Percentiles rank a stretch among this genome's conserved stretches.
These are phyloP conservation scores for Tachycineta bicolor DNA, from an alignment of 2,113 vertebrate genomes.

Conservation along the genomic window DNA sequence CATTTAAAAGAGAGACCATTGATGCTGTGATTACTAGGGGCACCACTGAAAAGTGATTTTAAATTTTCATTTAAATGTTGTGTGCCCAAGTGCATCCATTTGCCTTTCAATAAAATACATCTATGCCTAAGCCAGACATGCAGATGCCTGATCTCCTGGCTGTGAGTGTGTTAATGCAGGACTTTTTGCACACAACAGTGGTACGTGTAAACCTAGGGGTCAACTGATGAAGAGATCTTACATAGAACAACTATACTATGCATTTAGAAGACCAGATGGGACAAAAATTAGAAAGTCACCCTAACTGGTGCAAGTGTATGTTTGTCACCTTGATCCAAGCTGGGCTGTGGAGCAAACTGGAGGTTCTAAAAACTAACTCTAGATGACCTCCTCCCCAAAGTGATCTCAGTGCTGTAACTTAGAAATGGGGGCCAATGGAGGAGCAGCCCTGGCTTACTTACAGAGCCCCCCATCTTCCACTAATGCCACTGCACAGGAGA, in stretches of 20 bases:
- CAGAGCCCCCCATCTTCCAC: not conserved
- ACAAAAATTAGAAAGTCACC: not conserved
- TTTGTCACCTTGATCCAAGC: not conserved
- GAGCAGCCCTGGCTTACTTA: not conserved
- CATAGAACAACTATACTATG: not conserved
- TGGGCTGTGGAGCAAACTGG: not conserved
- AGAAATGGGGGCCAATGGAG: not conserved
- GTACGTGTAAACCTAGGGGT: not conserved
- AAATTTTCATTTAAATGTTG: not conserved
- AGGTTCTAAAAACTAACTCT: not conserved
- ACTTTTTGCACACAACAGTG: not conserved
- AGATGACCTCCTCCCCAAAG: not conserved
- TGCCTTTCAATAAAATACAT: not conserved
- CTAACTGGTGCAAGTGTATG: not conserved
- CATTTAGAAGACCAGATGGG: not conserved
- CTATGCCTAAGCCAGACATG: not conserved
- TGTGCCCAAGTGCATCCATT: not conserved
- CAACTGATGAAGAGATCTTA: not conserved
- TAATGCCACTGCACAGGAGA: fast-evolving
- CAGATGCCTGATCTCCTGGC: not conserved
- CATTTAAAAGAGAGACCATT: not conserved
- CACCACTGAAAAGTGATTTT: not conserved
- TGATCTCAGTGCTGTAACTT: not conserved
- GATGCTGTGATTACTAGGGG: not conserved
- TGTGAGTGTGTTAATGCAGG: not conserved